Evolutionary conservation across 2,113 vertebrate species (phyloP).

Genomic region (Loxodonta africana): DNA sequence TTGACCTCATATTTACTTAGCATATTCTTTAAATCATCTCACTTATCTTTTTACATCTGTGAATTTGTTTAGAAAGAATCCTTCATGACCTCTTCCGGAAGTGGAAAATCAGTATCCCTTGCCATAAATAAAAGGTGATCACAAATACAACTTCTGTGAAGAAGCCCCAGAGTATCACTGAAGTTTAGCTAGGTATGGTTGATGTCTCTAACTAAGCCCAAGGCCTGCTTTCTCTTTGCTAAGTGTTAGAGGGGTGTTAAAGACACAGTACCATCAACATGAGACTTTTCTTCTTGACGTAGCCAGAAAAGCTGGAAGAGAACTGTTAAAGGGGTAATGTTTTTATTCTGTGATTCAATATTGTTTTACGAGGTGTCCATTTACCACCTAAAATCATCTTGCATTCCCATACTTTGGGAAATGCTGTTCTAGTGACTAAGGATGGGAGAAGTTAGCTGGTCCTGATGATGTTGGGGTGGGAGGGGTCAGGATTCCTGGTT

Average conservation of each 20-base stretch:
- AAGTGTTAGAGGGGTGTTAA: too few relatives aligned
- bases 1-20: background rate
- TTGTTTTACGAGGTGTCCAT: background rate
- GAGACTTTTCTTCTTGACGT: background rate
- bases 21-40: background rate
- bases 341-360: background rate
- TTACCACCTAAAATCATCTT: background rate
- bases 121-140: background rate
- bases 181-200: background rate
- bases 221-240: background rate
- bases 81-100: background rate
- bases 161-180: fast-evolving
- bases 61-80: conserved; percentile 34
- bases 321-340: fast-evolving
- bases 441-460: background rate
- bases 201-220: background rate
- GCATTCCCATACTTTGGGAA: too few relatives aligned
- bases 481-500: too few relatives aligned
- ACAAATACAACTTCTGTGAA: too few relatives aligned
- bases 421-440: background rate
- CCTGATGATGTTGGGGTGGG: background rate
- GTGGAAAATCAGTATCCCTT: background rate
- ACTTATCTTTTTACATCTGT: background rate
- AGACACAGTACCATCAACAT: fast-evolving
- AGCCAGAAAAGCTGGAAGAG: background rate